phyloP scores from a whole-genome alignment of 1,140 invertebrate genomes.

The Drosophila subpulchrella region DNA sequence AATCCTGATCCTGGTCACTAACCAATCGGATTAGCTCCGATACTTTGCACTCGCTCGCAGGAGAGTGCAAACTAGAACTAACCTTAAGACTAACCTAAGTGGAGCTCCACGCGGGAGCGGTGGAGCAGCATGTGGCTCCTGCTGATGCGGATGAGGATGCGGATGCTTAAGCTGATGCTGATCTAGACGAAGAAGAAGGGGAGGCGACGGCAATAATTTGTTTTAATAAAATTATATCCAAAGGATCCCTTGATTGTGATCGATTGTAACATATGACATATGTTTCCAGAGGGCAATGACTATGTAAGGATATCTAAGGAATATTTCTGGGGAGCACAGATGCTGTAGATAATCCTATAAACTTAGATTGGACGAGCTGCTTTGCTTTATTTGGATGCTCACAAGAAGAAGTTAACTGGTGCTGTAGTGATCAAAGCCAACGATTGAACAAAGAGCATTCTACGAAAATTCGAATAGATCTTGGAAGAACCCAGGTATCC shows the following conservation, averaged over 20 bases:
- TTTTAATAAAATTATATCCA: conserved; percentile 62
- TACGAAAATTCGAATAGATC: conserved; percentile 4
- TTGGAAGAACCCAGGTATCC: too few relatives aligned
- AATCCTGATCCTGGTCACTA: conserved; percentile 11
- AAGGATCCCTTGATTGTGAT: conserved; percentile 33
- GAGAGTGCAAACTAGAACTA: conserved; percentile 57
- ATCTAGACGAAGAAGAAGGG: conserved; percentile 15
- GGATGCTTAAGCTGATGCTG: conserved; percentile 5
- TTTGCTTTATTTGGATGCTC: conserved; percentile 56
- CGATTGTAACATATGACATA: too few relatives aligned
- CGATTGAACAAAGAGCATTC: conserved; percentile 55
- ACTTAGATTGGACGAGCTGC: conserved; percentile 1
- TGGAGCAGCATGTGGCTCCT: conserved; percentile 9
- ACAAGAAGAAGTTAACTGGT: conserved; percentile 64
- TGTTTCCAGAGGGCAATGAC: too few relatives aligned
- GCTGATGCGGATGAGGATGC: conserved; percentile 8
- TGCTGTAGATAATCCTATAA: too few relatives aligned
- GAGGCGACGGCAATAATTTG: conserved; percentile 68
- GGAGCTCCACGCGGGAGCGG: conserved; percentile 39
- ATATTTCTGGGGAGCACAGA: too few relatives aligned
- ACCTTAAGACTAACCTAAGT: conserved; percentile 75
- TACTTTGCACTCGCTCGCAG: conserved; percentile 15
- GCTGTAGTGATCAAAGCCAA: conserved; percentile 59
- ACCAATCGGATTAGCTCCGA: conserved; percentile 28
- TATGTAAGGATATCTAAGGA: too few relatives aligned